Evolutionary conservation across 2,888 invertebrate species (phyloP), one percentile per base, ranked within the genome.

Genomic region (Chrysotoxum bicinctum): DNA sequence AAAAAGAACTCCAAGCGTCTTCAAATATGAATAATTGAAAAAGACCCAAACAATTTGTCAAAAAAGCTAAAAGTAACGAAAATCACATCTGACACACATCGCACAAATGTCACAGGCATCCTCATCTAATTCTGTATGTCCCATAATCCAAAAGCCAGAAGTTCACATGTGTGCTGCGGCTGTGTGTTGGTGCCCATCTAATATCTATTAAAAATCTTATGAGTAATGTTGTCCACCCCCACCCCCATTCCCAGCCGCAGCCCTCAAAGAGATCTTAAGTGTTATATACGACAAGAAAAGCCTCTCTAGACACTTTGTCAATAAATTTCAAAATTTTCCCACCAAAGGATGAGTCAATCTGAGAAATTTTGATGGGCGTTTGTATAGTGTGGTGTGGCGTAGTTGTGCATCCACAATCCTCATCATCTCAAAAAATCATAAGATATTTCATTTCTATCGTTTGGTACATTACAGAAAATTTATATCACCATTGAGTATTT

Each of bases 301-400:
- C 66, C 37, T 68, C 72, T 40, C 60, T 60, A 77, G 82, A 82
- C 82, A 73, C 37, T 58, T 66, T 82, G 77, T 82, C 82, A 82
- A 82, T 82, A 73, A 75, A 72, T 72, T 52, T 76, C 62, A 48
- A 69, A 56, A 70, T 58, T 70, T 70, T 56, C 54, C 16, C 40
- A 50, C 35, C 14, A 52, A 58, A 43, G 35, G 58, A 73, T 79
- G 79, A 79, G 58, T 79, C 73, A 79, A 68, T 50, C 50, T 23
- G 43, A 3, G 23, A 56, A 60, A 50, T 48, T 12, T 26, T 43
- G 62, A 62, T 48, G 35, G 50, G 58, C 19, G 19, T n/a, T n/a
- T n/a, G n/a, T n/a, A n/a, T n/a, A n/a, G n/a, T n/a, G n/a, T n/a
- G n/a, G n/a, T n/a, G n/a, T n/a, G 10, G 2, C 19, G 35, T 16